Percentiles rank a stretch among this genome's conserved stretches.
Evolutionary conservation across 2,888 invertebrate genomes (phyloP).

Genomic region (Mesorhabditis spiculigera): DNA sequence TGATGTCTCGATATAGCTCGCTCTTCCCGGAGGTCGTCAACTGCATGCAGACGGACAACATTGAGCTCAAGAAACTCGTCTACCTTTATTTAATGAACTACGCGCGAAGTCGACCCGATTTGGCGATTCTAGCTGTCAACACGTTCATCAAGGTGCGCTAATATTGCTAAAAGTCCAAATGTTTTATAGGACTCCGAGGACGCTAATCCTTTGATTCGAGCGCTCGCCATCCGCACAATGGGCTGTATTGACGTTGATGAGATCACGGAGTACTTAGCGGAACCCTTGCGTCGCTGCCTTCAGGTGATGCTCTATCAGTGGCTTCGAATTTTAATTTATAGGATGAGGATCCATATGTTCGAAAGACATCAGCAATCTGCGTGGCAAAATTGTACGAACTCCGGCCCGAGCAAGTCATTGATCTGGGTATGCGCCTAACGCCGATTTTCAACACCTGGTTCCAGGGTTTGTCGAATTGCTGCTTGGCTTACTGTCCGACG

Average conservation of each 20-base stretch:
- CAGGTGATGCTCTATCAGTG: constrained; percentile 58
- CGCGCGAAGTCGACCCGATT: constrained; percentile 98
- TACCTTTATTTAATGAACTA: constrained; percentile 99
- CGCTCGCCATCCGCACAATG: constrained; percentile 97
- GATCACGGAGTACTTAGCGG: constrained; percentile 97
- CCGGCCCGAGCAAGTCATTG: constrained; percentile 72
- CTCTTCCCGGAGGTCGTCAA: constrained; percentile 98
- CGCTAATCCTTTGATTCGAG: constrained; percentile 95
- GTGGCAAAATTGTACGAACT: constrained; percentile 98
- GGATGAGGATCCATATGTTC: constrained; percentile 93
- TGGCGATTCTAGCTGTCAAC: constrained; percentile 99
- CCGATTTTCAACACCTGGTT: not conserved
- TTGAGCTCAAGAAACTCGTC: constrained; percentile 95
- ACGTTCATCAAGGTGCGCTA: constrained; percentile 88
- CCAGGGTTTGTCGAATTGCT: constrained; percentile 81
- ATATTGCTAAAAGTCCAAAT: constrained; percentile 3
- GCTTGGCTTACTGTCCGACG: constrained; percentile 92
- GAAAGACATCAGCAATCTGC: constrained; percentile 99
- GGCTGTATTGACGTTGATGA: constrained; percentile 99
- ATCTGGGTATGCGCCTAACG: constrained; percentile 65
- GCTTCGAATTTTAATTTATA: not conserved
- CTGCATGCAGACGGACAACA: constrained; percentile 99
- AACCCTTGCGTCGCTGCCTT: constrained; percentile 79
- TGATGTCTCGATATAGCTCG: constrained; percentile 67
- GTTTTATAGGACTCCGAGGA: constrained; percentile 89